Evolutionary conservation across 2,797 vertebrate species (phyloP).

Genomic region (Nannoperca obscura): DNA sequence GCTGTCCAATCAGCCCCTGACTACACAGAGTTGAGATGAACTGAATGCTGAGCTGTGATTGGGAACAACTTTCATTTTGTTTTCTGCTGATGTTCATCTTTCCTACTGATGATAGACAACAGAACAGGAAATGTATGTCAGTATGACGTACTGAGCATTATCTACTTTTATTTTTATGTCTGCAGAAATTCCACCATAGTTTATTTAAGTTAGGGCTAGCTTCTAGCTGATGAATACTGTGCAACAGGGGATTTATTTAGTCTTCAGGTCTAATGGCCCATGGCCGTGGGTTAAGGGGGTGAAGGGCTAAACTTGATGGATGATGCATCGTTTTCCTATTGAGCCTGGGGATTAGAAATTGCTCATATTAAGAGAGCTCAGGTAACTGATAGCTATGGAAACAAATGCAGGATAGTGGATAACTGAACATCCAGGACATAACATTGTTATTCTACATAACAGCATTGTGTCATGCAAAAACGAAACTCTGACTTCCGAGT

Average conservation of each 20-base stretch:
- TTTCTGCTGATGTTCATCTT: slow-evolving; percentile 34
- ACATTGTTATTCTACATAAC: slow-evolving; percentile 41
- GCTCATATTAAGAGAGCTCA: slow-evolving; percentile 33
- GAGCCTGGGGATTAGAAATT: slow-evolving; percentile 52
- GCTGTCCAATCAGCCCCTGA: slow-evolving; percentile 16
- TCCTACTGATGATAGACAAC: slow-evolving; percentile 28
- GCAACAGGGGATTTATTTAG: slow-evolving; percentile 38
- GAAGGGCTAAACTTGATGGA: slow-evolving; percentile 32
- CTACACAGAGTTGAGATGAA: slow-evolving; percentile 28
- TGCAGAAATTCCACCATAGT: background rate
- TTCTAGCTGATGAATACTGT: background rate
- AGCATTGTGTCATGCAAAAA: slow-evolving; percentile 11
- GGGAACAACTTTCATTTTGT: slow-evolving; percentile 34
- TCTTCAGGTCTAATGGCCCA: slow-evolving; percentile 23
- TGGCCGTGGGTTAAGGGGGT: slow-evolving; percentile 13
- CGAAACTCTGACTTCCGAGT: background rate
- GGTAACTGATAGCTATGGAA: slow-evolving; percentile 47
- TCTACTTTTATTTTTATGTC: slow-evolving; percentile 22
- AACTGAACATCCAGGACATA: slow-evolving; percentile 21
- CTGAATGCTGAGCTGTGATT: slow-evolving; percentile 29
- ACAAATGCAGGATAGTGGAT: slow-evolving; percentile 20
- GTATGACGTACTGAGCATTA: slow-evolving; percentile 22
- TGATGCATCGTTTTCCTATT: slow-evolving; percentile 33
- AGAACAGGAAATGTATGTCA: slow-evolving; percentile 42
- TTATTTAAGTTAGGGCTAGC: background rate